These are phyloP conservation scores for Periophthalmus modestus DNA, from an alignment of 2,113 vertebrate genomes.

Conservation along the genomic window DNA sequence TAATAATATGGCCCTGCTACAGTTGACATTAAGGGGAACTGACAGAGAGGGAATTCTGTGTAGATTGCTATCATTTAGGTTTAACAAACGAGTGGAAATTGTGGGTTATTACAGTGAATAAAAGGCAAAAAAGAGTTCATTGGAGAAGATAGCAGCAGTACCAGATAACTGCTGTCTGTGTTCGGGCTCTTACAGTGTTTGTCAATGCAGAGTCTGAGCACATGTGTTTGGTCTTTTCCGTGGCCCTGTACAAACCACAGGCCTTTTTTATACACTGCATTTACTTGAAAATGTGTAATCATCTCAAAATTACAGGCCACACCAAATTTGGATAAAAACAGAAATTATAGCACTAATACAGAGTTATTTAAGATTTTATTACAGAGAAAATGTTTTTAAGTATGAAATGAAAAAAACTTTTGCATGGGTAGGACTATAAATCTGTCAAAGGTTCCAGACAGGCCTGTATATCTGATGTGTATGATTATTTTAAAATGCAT, in stretches of 20 bases:
- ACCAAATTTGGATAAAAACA: not conserved
- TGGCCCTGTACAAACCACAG: not conserved
- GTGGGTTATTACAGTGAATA: slow-evolving; percentile 30
- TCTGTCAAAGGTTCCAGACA: too few relatives aligned
- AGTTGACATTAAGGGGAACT: slow-evolving; percentile 33
- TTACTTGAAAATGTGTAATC: not conserved
- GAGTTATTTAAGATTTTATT: not conserved
- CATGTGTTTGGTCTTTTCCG: slow-evolving; percentile 1
- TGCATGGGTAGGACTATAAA: too few relatives aligned
- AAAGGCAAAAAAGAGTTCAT: slow-evolving; percentile 30
- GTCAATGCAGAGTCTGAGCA: not conserved
- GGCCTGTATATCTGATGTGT: too few relatives aligned
- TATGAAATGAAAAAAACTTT: too few relatives aligned
- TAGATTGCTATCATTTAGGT: slow-evolving; percentile 41
- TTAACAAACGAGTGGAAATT: slow-evolving; percentile 48
- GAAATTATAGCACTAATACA: not conserved
- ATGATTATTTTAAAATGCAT: too few relatives aligned
- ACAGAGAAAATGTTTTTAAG: not conserved
- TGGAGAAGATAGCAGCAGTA: slow-evolving; percentile 19
- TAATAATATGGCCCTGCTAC: slow-evolving; percentile 35
- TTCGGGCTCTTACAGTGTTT: not conserved
- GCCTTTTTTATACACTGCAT: not conserved
- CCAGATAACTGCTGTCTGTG: not conserved
- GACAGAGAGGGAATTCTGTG: slow-evolving; percentile 24
- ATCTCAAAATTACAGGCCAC: not conserved